Evolutionary conservation across 2,113 vertebrate genomes (phyloP).

Genomic region (Nesogale talazaci): DNA sequence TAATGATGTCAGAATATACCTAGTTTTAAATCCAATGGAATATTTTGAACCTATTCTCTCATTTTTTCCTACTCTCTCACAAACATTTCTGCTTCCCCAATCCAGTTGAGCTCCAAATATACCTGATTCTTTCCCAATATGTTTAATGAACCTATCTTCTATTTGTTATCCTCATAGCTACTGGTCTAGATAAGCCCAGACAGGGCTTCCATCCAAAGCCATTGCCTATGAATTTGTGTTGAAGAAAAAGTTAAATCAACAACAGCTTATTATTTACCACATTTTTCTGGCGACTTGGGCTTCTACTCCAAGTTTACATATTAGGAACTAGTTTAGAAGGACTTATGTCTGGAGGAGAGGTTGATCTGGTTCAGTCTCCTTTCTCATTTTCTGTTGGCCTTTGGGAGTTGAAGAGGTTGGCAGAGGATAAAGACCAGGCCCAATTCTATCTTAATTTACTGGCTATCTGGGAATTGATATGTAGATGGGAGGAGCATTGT

Average conservation of each 20-base stretch:
- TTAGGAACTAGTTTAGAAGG: constrained; percentile 17
- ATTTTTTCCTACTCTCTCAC: rapidly evolving
- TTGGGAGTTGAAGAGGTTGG: background rate
- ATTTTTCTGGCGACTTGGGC: constrained; percentile 20
- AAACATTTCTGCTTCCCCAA: background rate
- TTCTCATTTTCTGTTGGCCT: constrained; percentile 44
- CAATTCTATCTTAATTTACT: background rate
- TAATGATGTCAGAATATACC: background rate
- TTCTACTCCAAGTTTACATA: constrained; percentile 10
- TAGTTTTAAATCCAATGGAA: background rate
- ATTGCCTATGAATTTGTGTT: background rate
- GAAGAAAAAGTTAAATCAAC: background rate
- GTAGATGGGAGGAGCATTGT: background rate
- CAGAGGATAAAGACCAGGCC: background rate
- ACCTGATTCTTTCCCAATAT: background rate
- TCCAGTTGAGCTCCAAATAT: background rate
- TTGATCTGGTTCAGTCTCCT: background rate
- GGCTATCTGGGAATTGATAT: background rate
- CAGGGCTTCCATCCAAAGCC: background rate
- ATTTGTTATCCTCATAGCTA: background rate
- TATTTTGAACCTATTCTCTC: background rate
- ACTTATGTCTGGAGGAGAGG: background rate
- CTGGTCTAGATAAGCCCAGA: background rate
- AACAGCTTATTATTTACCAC: background rate
- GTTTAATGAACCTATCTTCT: background rate